These are phyloP conservation scores for Malurus leucopterus DNA, from an alignment of 2,797 vertebrate genomes.

Conservation along the genomic window DNA sequence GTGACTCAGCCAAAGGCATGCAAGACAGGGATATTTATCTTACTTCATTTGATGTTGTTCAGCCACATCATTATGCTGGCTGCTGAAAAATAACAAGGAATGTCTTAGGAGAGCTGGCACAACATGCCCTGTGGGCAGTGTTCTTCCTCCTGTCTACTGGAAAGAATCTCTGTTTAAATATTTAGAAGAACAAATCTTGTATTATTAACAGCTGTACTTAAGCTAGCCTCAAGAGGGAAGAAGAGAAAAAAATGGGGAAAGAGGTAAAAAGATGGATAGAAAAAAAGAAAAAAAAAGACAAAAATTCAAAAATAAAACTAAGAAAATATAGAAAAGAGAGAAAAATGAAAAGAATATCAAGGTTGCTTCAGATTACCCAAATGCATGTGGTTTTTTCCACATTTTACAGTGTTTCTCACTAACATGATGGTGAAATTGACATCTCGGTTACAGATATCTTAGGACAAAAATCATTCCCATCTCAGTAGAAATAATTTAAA, in stretches of 20 bases:
- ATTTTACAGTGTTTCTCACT: neutral
- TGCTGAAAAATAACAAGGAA: constrained; percentile 39
- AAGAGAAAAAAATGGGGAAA: neutral
- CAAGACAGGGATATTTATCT: constrained; percentile 8
- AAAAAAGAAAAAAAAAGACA: neutral
- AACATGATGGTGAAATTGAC: neutral
- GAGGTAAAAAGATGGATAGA: neutral
- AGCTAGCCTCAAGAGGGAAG: neutral
- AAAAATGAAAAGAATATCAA: neutral
- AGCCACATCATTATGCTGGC: constrained; percentile 47
- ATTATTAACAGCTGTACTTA: constrained; percentile 19
- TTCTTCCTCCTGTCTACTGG: constrained; percentile 52
- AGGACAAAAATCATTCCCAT: neutral
- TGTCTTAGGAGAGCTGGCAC: constrained; percentile 41
- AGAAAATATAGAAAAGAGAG: neutral
- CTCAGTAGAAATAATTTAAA: neutral
- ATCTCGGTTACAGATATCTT: neutral
- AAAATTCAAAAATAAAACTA: neutral
- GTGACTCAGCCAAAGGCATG: constrained; percentile 35
- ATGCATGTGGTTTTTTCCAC: neutral
- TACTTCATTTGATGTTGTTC: constrained; percentile 60
- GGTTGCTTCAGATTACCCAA: neutral
- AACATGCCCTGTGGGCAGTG: constrained; percentile 7
- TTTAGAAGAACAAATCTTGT: constrained; percentile 46
- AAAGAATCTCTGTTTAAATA: constrained; percentile 56